Evolutionary conservation across 1,140 invertebrate species (phyloP).

Genomic region (Latrodectus geometricus): DNA sequence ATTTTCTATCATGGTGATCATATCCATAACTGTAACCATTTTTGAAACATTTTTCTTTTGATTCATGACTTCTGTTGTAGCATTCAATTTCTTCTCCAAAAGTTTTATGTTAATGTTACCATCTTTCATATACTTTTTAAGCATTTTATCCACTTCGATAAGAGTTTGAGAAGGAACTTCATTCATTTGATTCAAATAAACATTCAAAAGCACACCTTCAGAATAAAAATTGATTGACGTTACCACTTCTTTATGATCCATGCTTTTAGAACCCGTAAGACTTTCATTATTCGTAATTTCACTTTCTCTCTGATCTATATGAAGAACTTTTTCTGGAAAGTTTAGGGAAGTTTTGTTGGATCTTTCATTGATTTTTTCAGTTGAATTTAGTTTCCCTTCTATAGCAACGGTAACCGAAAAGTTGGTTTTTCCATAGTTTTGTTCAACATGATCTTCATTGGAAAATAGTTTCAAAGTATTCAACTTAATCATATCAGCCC

Average conservation of each 20-base stretch:
- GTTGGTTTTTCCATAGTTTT: too few relatives aligned
- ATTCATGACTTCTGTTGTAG: constrained; percentile 17
- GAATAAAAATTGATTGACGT: constrained; percentile 45
- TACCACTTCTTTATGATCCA: neutral
- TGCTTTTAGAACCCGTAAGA: too few relatives aligned
- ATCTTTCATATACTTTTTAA: constrained; percentile 41
- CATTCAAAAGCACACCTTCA: constrained; percentile 47
- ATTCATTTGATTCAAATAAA: constrained; percentile 37
- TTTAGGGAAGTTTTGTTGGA: too few relatives aligned
- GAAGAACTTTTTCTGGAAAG: too few relatives aligned
- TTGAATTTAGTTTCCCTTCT: too few relatives aligned
- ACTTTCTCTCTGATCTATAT: too few relatives aligned
- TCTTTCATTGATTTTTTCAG: too few relatives aligned
- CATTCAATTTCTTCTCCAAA: constrained; percentile 29
- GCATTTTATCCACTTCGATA: constrained; percentile 47
- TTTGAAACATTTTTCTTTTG: neutral
- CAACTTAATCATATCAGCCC: too few relatives aligned
- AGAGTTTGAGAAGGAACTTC: constrained; percentile 46
- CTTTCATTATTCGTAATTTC: too few relatives aligned
- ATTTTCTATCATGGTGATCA: constrained; percentile 20
- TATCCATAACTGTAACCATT: constrained; percentile 7
- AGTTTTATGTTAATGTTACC: constrained; percentile 40
- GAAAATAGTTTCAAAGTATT: too few relatives aligned
- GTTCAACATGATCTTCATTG: too few relatives aligned
- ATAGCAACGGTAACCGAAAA: too few relatives aligned